Base-by-base conservation (phyloP, 1,140 invertebrate species). In the Meloidogyne floridensis region DNA sequence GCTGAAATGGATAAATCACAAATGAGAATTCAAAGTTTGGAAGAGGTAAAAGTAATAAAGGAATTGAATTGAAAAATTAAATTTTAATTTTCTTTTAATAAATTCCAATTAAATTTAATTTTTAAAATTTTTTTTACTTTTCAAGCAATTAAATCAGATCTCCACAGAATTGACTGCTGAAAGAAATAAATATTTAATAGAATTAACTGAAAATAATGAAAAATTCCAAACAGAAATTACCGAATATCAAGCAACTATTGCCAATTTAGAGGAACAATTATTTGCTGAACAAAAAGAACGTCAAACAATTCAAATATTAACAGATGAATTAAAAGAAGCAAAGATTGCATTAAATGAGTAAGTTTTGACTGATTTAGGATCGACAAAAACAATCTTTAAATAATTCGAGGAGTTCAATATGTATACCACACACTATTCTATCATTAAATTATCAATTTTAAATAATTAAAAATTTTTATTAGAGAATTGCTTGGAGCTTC, bases 281-380 rank as follows among this genome's bases (percentile, higher is more conserved):
- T 65, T n/a, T n/a, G n/a, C n/a, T n/a, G 59, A 65, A n/a, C 59
- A 65, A 65, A 65, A 65, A 65, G 59, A 65, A 65, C 15, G n/a
- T 65, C 15, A 65, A 65, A 65, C 7, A 65, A n/a, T n/a, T n/a
- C 59, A 65, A 65, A 65, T 65, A 65, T 65, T 65, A 65, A n/a
- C n/a, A 7, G n/a, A 65, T 65, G 59, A 65, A 65, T 65, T 65
- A 65, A 65, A 65, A 65, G 59, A 65, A n/a, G 7, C n/a, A n/a
- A 65, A 65, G n/a, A 7, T 6, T n/a, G 10, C 59, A 65, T 65
- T 65, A 65, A 65, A 65, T 65, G 59, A 65, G 59, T 65, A 59
- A 3, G 11, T 59, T 59, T 59, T 59, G 4, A 59, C n/a, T 15
- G 15, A 15, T 5, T 59, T 47, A 47, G 7, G 7, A 47, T 47